Evolutionary conservation across 2,113 vertebrate species (phyloP), one percentile per base, ranked within the genome.

Genomic region (Mobula birostris): DNA sequence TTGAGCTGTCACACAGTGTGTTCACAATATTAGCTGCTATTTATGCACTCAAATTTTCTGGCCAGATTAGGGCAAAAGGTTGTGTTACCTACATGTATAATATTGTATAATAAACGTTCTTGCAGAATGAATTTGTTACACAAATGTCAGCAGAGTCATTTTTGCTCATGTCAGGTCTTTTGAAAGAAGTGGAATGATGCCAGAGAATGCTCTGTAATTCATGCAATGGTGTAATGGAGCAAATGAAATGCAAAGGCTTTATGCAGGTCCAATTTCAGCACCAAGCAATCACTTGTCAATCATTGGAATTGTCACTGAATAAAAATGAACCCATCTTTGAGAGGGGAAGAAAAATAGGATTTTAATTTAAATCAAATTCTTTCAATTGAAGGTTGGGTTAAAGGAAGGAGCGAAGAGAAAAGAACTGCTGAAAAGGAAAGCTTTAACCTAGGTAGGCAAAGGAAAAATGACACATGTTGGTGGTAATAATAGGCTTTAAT

Each of bases 311-410:
- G 96, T 97, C 95, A 96, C 96, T 97, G 97, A 97, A 97, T 97
- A 97, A 96, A 97, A 97, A 97, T 97, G 96, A 97, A 95, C 95
- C 95, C 94, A 95, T 97, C 96, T 97, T 96, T 96, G 97, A 96
- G 61, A 32, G 83, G 85, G 61, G 85, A 61, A n/a, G 5, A 19
- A 94, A 95, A 95, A 97, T 96, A 95, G 95, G 96, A 96, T 98
- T 98, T 97, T 96, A 97, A 98, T 97, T 97, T 97, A 97, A 97
- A 98, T 98, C 96, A 96, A 95, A 96, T 96, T 96, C 96, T 97
- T 95, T 96, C 96, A 95, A 96, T 96, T 95, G 95, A 94, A 95
- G 94, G 95, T 95, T 74, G 94, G 94, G 68, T 93, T 93, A 56
- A 56, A 93, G 90, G 68, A 74, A 74, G 36, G 36, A 93, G 90